Conservation (phyloP, 92 coral and sea anemone species). For the Porites rus region DNA sequence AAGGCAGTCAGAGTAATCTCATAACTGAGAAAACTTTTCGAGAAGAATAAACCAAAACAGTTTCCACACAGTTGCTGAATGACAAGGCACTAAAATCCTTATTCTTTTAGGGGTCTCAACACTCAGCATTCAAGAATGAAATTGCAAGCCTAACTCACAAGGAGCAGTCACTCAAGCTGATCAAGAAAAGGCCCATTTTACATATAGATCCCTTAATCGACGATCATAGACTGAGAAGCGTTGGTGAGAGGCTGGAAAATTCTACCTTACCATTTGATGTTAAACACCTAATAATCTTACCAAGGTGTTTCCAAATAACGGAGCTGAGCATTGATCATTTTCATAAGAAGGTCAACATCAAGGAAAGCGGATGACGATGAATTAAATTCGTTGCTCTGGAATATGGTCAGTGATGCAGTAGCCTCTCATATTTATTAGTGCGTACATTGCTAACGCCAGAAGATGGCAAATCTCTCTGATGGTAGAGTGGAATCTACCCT, state of each 20-base stretch:
- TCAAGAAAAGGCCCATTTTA: conserved; percentile 15
- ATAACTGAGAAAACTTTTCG: conserved; percentile 22
- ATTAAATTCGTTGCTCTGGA: no score
- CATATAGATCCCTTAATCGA: neutral
- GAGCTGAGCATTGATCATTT: no score
- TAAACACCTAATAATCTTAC: conserved; percentile 37
- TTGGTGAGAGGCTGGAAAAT: no score
- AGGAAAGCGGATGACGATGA: no score
- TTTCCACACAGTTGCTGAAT: conserved; percentile 37
- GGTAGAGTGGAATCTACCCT: conserved; percentile 45
- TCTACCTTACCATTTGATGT: neutral
- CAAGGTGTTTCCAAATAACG: neutral
- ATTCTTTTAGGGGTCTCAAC: no score
- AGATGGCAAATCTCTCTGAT: conserved; percentile 47
- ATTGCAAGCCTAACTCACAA: conserved; percentile 1
- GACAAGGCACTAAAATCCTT: conserved; percentile 6
- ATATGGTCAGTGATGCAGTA: no score
- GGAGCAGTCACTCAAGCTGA: conserved; percentile 3
- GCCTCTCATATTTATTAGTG: no score
- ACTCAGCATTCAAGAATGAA: neutral
- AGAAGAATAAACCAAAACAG: conserved; percentile 35
- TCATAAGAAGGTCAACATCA: no score
- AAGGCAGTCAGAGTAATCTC: conserved; percentile 31
- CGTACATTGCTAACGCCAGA: neutral
- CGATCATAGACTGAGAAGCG: no score